Evolutionary conservation across 2,888 invertebrate genomes (phyloP).

Genomic region (Pardosa pseudoannulata): DNA sequence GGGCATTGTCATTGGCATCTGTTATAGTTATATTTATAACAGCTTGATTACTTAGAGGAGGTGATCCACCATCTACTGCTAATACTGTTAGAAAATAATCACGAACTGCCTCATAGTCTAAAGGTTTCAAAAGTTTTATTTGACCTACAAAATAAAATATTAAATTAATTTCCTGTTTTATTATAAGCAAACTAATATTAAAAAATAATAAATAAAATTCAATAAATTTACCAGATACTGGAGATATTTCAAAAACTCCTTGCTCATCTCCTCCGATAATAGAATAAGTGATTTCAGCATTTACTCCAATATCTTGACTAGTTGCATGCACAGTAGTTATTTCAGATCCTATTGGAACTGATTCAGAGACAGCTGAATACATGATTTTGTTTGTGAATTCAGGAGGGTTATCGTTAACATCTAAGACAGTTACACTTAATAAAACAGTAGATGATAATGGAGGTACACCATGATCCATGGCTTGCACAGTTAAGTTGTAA

Average conservation of each 20-base stretch:
- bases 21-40: slow-evolving; percentile 89
- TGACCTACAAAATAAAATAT: slow-evolving; percentile 79
- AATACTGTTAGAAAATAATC: slow-evolving; percentile 92
- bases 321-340: slow-evolving; percentile 90
- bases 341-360: slow-evolving; percentile 86
- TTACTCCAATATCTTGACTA: slow-evolving; percentile 93
- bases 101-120: slow-evolving; percentile 91
- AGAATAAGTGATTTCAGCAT: slow-evolving; percentile 92
- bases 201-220: background rate
- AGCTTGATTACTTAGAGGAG: slow-evolving; percentile 92
- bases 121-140: slow-evolving; percentile 85
- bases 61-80: slow-evolving; percentile 93
- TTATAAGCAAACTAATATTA: too few relatives aligned
- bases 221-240: slow-evolving; percentile 41
- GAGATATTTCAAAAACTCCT: slow-evolving; percentile 86
- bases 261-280: slow-evolving; percentile 93
- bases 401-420: slow-evolving; percentile 96
- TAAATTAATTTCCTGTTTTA: too few relatives aligned
- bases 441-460: slow-evolving; percentile 83
- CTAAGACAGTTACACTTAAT: slow-evolving; percentile 88
- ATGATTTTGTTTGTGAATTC: slow-evolving; percentile 91
- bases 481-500: slow-evolving; percentile 88
- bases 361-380: slow-evolving; percentile 86
- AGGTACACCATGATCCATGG: slow-evolving; percentile 89
- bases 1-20: slow-evolving; percentile 93